phyloP scores from a whole-genome alignment of 1,140 invertebrate species.

The Scaptomyza graminum region DNA sequence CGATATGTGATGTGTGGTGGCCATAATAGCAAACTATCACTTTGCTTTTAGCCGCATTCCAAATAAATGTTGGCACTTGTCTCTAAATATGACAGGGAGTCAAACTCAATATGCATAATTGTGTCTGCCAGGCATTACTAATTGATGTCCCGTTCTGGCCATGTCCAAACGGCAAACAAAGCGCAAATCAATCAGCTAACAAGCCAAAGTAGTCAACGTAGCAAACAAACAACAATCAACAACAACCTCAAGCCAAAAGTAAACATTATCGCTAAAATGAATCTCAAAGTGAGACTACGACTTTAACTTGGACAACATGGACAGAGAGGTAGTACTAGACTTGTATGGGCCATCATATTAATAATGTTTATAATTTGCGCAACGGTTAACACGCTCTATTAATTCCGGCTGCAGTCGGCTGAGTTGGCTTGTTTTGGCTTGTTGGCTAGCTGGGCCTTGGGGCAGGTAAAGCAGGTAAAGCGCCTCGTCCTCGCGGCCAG shows the following conservation, averaged over 20 bases:
- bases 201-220: constrained; percentile 53
- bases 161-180: constrained; percentile 73
- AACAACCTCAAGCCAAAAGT: constrained; percentile 67
- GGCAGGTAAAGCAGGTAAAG: constrained; percentile 10
- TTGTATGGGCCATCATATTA: constrained; percentile 74
- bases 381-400: constrained; percentile 83
- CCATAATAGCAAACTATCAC: constrained; percentile 34
- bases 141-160: constrained; percentile 71
- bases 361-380: constrained; percentile 82
- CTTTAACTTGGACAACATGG: constrained; percentile 2
- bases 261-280: constrained; percentile 78
- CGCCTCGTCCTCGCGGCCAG: constrained; percentile 43
- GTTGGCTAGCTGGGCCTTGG: constrained; percentile 17
- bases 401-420: constrained; percentile 54
- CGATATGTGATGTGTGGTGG: constrained; percentile 26
- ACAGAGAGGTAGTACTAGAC: neutral
- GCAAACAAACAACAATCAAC: constrained; percentile 38
- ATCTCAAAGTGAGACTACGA: constrained; percentile 51
- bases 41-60: constrained; percentile 24
- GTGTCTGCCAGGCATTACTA: constrained; percentile 74
- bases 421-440: constrained; percentile 17
- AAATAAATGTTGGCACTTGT: constrained; percentile 6
- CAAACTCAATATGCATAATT: constrained; percentile 71
- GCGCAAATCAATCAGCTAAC: constrained; percentile 79
- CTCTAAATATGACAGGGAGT: constrained; percentile 9